Percentiles rank a stretch among this genome's conserved stretches.
phyloP scores from a whole-genome alignment of 2,888 invertebrate genomes.

The Pocota personata region DNA sequence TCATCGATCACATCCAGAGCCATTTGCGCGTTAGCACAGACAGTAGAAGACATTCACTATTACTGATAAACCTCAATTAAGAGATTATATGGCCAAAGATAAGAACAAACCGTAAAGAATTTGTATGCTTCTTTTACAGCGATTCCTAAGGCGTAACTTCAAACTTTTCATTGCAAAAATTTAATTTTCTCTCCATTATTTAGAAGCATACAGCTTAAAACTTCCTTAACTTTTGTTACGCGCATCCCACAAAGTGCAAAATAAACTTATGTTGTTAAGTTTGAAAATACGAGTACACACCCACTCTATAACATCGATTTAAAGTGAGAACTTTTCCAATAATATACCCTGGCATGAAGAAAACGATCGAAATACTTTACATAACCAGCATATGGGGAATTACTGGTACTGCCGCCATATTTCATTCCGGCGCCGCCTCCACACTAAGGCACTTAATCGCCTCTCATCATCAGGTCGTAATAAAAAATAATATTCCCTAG shows the following conservation, averaged over 20 bases:
- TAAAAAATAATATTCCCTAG: conserved; percentile 45
- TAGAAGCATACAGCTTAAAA: neutral
- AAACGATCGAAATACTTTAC: conserved; percentile 15
- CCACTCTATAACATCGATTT: neutral
- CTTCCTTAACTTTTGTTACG: neutral
- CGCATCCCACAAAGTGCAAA: neutral
- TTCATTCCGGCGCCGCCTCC: neutral
- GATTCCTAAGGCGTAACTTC: no score
- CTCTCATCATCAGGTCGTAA: conserved; percentile 43
- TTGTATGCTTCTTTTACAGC: no score
- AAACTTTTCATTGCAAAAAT: neutral
- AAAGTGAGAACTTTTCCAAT: neutral
- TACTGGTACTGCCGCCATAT: conserved; percentile 1
- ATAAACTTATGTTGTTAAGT: neutral
- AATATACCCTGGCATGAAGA: neutral
- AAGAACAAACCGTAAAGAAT: no score
- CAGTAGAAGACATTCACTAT: no score
- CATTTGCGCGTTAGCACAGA: no score
- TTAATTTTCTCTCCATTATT: neutral
- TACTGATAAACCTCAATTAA: neutral
- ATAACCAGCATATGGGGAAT: conserved; percentile 40
- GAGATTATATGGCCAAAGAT: no score
- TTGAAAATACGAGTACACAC: no score
- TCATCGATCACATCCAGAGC: no score
- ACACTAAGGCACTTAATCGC: conserved; percentile 26